Evolutionary conservation across 2,888 invertebrate species (phyloP), one percentile per base, ranked within the genome.

Genomic region (Marronus borbonicus): DNA sequence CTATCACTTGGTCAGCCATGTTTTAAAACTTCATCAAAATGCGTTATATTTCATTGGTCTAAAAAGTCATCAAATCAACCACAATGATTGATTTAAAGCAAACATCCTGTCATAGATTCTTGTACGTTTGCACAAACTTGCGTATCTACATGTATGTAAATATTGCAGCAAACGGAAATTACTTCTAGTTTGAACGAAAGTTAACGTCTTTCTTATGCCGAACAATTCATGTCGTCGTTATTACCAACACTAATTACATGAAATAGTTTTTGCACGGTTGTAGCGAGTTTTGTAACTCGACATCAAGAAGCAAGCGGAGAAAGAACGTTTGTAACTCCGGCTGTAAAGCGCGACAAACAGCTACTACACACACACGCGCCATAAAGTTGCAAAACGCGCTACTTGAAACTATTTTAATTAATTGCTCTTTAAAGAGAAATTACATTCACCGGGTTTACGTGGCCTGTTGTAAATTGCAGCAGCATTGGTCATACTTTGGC

Each of bases 171-270:
- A 64, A 17, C 66, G 49, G 66, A 66, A 66, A 66, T 44, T 66
- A 14, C 17, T 20, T 12, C 66, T 5, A 44, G 66, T 44, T 66
- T 20, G 24, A 49, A 44, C 44, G 49, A 49, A 49, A 66, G 24
- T 44, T 66, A 66, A 66, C 66, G 44, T 49, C 66, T 66, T 66
- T 66, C 66, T 66, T 66, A 66, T 2, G 44, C n/a, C 17, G 24
- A 66, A 66, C 66, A 66, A 66, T 66, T 66, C 66, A 44, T 66
- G 44, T 49, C 66, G 49, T 66, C 66, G 44, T 66, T 66, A 66
- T 66, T 66, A 66, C 66, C 44, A 66, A 66, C 66, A 66, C 66
- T 66, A 66, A 66, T 66, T 66, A 49, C 66, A 20, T 66, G 66
- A 24, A 49, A 44, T 66, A 44, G 44, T 66, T 66, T 66, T 66